Conservation (phyloP, 1,140 invertebrate species). For the Bemisia tabaci region DNA sequence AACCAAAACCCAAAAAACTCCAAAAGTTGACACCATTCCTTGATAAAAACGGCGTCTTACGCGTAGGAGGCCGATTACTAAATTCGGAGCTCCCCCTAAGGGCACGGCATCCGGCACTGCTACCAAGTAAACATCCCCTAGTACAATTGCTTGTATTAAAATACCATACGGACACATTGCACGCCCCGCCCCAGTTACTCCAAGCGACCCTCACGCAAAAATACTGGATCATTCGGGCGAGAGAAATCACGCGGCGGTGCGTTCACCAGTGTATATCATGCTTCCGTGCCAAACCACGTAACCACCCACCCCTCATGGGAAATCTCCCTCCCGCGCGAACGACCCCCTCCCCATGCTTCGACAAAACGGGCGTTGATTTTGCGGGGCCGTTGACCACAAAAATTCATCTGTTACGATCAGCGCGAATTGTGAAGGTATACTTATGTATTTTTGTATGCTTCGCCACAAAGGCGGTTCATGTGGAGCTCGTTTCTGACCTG, state of each 20-base stretch:
- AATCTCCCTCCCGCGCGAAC: constrained; percentile 16
- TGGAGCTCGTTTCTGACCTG: constrained; percentile 22
- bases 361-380: constrained; percentile 19
- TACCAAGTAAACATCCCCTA: no score
- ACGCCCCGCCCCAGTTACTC: no score
- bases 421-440: constrained; percentile 10
- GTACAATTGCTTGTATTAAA: no score
- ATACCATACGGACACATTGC: no score
- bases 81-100: no score
- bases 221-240: constrained; percentile 2
- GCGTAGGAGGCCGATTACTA: no score
- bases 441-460: constrained; percentile 23
- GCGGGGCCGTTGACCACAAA: constrained; percentile 17
- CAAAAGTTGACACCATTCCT: no score
- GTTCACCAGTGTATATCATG: neutral
- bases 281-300: neutral
- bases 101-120: no score
- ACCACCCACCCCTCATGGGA: constrained; percentile 15
- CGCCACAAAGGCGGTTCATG: constrained; percentile 22
- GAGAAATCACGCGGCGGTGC: neutral
- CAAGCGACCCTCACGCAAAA: no score
- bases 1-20: no score
- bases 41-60: no score
- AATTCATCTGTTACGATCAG: neutral
- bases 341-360: constrained; percentile 12